A percentile compares a stretch with the other conserved stretches of the same genome.
Conservation (phyloP, 2,888 invertebrate species). For the Agriopis aurantiaria region DNA sequence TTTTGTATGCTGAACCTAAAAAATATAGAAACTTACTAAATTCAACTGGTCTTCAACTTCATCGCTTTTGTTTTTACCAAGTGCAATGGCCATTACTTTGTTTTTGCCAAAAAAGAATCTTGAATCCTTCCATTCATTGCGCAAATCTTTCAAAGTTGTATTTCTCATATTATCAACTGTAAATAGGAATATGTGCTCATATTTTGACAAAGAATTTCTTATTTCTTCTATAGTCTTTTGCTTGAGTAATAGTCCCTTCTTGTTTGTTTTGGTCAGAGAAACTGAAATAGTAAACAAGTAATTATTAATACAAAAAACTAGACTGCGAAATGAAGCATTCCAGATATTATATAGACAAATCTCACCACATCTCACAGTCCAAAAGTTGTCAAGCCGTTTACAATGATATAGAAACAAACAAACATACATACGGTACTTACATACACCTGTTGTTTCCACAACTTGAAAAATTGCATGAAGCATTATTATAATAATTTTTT, state of each 20-base stretch:
- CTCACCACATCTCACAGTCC: too few species aligned
- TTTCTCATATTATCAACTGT: constrained; percentile 97
- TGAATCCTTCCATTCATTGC: constrained; percentile 96
- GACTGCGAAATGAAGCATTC: too few species aligned
- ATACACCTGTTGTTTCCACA: too few species aligned
- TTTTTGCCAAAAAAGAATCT: constrained; percentile 99
- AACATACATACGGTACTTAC: too few species aligned
- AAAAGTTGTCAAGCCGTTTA: too few species aligned
- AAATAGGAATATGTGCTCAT: constrained; percentile 95
- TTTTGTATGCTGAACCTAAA: neutral
- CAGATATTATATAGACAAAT: too few species aligned
- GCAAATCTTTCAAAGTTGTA: constrained; percentile 93
- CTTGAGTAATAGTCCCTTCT: constrained; percentile 95
- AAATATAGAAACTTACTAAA: constrained; percentile 68
- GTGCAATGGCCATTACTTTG: constrained; percentile 96
- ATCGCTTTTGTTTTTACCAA: constrained; percentile 93
- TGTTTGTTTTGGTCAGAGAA: constrained; percentile 97
- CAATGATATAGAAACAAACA: too few species aligned
- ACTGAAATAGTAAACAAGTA: constrained; percentile 87
- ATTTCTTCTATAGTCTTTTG: constrained; percentile 96
- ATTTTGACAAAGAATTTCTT: constrained; percentile 92
- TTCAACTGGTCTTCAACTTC: constrained; percentile 94
- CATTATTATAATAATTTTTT: too few species aligned
- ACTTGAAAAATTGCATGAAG: too few species aligned
- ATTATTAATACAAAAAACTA: too few species aligned